Conservation (phyloP, 53 echinoderm and acorn worm genomes). For the Actinopyga echinites region DNA sequence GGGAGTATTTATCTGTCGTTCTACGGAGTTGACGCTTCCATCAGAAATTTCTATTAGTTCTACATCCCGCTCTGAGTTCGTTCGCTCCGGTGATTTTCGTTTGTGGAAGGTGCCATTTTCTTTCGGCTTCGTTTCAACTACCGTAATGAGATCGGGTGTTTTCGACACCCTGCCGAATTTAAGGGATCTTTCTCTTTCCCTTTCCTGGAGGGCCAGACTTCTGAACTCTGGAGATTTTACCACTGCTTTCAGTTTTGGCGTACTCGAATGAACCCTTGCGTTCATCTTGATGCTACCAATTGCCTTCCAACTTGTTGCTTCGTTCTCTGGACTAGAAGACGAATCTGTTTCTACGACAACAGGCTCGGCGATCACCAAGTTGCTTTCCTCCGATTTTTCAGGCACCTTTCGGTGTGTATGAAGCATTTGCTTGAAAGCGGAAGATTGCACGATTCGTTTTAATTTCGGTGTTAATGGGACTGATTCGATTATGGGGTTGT, state of each 20-base stretch:
- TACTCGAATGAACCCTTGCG: too few species aligned
- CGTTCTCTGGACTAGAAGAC: too few species aligned
- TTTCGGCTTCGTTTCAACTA: background rate
- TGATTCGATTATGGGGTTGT: background rate
- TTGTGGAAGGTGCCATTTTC: background rate
- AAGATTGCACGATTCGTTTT: background rate
- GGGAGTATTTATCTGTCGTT: conserved; percentile 25
- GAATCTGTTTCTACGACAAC: too few species aligned
- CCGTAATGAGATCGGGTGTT: background rate
- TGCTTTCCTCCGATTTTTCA: too few species aligned
- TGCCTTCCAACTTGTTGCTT: too few species aligned
- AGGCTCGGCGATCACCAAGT: too few species aligned
- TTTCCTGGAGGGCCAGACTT: background rate
- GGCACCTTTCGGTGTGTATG: too few species aligned
- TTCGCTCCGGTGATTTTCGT: too few species aligned
- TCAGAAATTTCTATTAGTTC: conserved; percentile 20
- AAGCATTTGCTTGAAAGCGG: background rate
- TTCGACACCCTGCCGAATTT: background rate
- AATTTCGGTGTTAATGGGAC: background rate
- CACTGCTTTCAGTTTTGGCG: background rate
- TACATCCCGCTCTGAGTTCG: background rate
- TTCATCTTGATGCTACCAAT: too few species aligned
- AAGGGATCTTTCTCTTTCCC: background rate
- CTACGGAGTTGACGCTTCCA: background rate
- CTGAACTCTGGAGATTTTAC: background rate